Evolutionary conservation across 2,888 invertebrate genomes (phyloP).

Genomic region (Lasioglossum malachurum): DNA sequence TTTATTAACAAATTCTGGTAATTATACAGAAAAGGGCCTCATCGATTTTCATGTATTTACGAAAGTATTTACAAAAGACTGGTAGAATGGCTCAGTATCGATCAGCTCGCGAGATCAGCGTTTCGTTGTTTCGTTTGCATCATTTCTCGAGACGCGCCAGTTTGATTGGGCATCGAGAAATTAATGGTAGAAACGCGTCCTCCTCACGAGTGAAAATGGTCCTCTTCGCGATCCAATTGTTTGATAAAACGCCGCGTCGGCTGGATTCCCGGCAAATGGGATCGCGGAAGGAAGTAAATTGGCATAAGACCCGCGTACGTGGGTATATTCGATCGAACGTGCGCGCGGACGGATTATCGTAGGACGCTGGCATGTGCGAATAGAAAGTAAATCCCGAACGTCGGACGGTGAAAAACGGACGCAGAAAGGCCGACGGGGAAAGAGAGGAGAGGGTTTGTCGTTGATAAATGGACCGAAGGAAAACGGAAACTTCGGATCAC

Average conservation of each 20-base stretch:
- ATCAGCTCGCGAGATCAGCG: too few relatives aligned
- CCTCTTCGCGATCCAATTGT: background rate
- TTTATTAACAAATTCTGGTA: too few relatives aligned
- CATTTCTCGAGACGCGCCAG: background rate
- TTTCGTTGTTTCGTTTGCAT: too few relatives aligned
- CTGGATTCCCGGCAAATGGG: background rate
- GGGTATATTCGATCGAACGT: constrained; percentile 14
- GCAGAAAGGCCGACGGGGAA: background rate
- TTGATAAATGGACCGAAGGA: constrained; percentile 27
- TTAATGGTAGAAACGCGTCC: too few relatives aligned
- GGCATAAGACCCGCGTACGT: constrained; percentile 3
- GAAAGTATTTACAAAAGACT: too few relatives aligned
- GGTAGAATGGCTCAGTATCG: too few relatives aligned
- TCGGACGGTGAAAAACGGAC: background rate
- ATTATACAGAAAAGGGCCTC: too few relatives aligned
- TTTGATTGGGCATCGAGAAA: background rate
- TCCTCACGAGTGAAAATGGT: background rate
- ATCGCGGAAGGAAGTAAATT: background rate
- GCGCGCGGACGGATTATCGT: constrained; percentile 20
- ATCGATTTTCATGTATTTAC: too few relatives aligned
- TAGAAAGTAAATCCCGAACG: constrained; percentile 32
- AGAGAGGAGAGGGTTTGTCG: background rate
- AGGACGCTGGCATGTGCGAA: background rate
- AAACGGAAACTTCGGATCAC: background rate
- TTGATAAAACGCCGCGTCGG: background rate